Percentiles rank a stretch among this genome's conserved stretches.
Evolutionary conservation across 2,113 vertebrate species (phyloP).

Genomic region (Elgaria multicarinata): DNA sequence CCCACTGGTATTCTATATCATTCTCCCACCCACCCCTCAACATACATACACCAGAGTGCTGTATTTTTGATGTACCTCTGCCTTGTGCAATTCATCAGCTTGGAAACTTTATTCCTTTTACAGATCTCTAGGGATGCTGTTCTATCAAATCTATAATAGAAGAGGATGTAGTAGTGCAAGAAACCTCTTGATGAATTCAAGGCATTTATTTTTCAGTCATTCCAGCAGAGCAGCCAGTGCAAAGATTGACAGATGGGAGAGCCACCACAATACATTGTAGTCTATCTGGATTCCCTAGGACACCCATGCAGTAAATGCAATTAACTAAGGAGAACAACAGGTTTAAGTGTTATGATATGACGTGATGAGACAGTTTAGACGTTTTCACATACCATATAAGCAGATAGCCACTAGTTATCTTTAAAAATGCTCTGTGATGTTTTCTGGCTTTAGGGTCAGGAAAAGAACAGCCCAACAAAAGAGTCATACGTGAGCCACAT

Average conservation of each 20-base stretch:
- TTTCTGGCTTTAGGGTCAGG: neutral
- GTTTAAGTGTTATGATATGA: neutral
- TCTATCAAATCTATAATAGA: conserved; percentile 2
- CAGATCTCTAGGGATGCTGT: conserved; percentile 4
- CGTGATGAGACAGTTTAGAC: neutral
- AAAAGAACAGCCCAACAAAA: neutral
- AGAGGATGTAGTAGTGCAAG: neutral
- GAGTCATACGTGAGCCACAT: neutral
- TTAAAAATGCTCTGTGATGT: neutral
- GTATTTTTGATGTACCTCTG: neutral
- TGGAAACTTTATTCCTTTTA: neutral
- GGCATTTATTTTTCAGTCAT: conserved; percentile 1
- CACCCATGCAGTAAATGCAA: neutral
- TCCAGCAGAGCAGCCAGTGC: neutral
- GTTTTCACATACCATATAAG: neutral
- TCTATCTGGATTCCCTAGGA: neutral
- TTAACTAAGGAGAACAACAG: neutral
- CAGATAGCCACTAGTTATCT: no score
- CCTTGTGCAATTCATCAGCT: neutral
- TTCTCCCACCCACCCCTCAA: accelerated
- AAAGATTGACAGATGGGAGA: neutral
- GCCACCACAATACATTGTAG: neutral
- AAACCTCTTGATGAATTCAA: conserved; percentile 1
- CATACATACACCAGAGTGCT: neutral
- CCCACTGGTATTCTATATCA: no score